phyloP scores from a whole-genome alignment of 2,797 vertebrate species.

The Pteronotus mesoamericanus region DNA sequence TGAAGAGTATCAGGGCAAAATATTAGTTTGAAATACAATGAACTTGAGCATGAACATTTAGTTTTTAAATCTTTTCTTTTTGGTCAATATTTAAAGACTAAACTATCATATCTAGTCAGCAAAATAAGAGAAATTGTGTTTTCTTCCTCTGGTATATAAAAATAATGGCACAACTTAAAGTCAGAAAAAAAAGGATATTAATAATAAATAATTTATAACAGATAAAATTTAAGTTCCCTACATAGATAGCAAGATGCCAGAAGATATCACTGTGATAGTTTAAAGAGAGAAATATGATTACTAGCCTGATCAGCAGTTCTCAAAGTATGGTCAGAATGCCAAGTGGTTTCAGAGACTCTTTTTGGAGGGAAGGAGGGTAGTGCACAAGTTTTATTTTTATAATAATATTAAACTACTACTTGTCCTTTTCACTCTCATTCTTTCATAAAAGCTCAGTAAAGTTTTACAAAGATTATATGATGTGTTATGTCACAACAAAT shows the following conservation, averaged over 20 bases:
- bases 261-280: background rate
- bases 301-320: background rate
- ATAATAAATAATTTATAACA: background rate
- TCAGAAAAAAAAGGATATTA: background rate
- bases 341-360: background rate
- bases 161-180: background rate
- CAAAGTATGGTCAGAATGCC: background rate
- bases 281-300: background rate
- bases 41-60: background rate
- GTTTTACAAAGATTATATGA: background rate
- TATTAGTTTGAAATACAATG: background rate
- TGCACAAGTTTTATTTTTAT: background rate
- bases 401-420: background rate
- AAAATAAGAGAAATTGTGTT: conserved; percentile 15
- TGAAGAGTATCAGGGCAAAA: background rate
- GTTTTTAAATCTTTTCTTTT: background rate
- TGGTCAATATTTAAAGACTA: background rate
- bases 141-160: background rate
- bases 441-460: background rate
- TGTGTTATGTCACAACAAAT: background rate
- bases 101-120: background rate
- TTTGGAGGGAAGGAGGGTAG: no score
- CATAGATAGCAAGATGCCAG: background rate
- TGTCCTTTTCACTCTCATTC: background rate
- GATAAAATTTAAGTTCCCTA: background rate